phyloP scores from a whole-genome alignment of 2,888 invertebrate genomes.

The Chydorus sphaericus region DNA sequence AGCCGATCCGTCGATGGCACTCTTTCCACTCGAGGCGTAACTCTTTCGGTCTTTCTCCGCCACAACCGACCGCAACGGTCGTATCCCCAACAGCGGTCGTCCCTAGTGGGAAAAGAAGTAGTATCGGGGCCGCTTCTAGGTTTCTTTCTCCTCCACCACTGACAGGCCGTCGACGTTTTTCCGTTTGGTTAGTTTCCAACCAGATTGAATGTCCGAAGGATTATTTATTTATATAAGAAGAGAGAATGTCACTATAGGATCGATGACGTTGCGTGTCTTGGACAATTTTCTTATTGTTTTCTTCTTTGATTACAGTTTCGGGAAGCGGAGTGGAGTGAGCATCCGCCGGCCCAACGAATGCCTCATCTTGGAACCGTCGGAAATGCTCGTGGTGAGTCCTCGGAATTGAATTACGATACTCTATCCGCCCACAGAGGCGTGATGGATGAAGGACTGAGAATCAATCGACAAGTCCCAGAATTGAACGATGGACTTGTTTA shows the following conservation, averaged over 20 bases:
- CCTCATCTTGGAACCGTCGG: conserved; percentile 67
- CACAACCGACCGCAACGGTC: conserved; percentile 14
- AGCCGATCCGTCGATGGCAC: conserved; percentile 35
- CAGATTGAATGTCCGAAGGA: no score
- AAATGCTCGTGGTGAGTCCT: conserved; percentile 69
- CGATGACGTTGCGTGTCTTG: no score
- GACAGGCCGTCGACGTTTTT: conserved; percentile 31
- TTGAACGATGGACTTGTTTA: no score
- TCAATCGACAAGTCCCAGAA: no score
- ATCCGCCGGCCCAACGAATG: conserved; percentile 66
- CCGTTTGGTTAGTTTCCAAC: conserved; percentile 29
- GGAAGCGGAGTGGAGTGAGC: conserved; percentile 60
- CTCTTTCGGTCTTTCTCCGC: not conserved
- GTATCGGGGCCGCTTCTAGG: conserved; percentile 9
- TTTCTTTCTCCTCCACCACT: conserved; percentile 26
- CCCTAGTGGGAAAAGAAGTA: not conserved
- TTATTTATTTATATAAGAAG: no score
- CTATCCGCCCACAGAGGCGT: no score
- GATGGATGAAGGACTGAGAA: no score
- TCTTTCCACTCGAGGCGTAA: conserved; percentile 30
- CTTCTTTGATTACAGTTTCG: conserved; percentile 51
- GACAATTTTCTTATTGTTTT: no score
- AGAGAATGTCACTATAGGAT: no score
- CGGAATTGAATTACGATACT: not conserved
- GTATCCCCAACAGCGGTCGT: conserved; percentile 6